Conservation (phyloP, 2,113 vertebrate genomes). For the Thomomys bottae region DNA sequence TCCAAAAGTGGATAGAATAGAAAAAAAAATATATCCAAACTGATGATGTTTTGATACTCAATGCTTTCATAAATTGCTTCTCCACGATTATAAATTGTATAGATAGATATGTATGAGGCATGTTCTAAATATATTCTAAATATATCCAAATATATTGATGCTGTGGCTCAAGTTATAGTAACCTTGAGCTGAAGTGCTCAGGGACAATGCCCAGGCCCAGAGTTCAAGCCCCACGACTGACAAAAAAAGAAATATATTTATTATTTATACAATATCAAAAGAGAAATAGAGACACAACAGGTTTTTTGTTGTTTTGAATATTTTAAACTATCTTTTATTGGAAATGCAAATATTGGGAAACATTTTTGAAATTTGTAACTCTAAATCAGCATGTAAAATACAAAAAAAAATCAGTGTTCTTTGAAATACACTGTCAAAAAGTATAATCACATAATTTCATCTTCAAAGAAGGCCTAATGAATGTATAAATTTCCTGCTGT, state of each 20-base stretch:
- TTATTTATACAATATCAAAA: slow-evolving; percentile 13
- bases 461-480: background rate
- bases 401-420: background rate
- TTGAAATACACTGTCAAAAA: slow-evolving; percentile 5
- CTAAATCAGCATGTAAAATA: slow-evolving; percentile 20
- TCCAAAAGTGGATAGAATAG: background rate
- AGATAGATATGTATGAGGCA: background rate
- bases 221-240: too few relatives aligned
- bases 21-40: background rate
- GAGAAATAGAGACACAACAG: background rate
- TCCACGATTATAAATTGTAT: slow-evolving; percentile 28
- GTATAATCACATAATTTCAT: background rate
- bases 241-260: too few relatives aligned
- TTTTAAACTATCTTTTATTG: slow-evolving; percentile 41
- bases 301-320: background rate
- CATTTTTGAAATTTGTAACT: background rate
- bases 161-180: too few relatives aligned
- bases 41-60: slow-evolving; percentile 12
- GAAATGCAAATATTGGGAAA: slow-evolving; percentile 5
- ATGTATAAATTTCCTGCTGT: background rate
- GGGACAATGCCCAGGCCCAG: too few relatives aligned
- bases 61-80: background rate
- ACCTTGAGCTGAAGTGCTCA: too few relatives aligned
- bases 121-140: slow-evolving; percentile 34
- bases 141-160: too few relatives aligned